phyloP scores from a whole-genome alignment of 2,113 vertebrate genomes.

The Peromyscus californicus region DNA sequence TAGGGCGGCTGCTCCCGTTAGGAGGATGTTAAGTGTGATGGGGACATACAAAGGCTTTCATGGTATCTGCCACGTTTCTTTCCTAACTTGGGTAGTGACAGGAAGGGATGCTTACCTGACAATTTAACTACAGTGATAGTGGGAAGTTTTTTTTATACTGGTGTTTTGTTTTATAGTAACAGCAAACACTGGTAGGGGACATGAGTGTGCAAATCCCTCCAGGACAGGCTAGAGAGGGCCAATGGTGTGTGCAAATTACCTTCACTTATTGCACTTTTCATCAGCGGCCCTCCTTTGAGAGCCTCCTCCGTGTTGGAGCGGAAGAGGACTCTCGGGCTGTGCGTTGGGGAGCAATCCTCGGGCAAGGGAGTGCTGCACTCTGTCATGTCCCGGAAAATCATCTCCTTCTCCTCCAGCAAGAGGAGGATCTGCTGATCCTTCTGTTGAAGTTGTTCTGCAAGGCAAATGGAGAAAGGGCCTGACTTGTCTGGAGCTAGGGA shows the following conservation, averaged over 20 bases:
- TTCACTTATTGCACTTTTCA: slow-evolving; percentile 95
- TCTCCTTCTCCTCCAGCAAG: slow-evolving; percentile 95
- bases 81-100: not conserved
- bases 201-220: not conserved
- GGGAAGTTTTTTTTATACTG: not conserved
- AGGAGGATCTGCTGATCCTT: slow-evolving; percentile 96
- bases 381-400: slow-evolving; percentile 94
- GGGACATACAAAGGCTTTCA: not conserved
- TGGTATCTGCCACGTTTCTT: not conserved
- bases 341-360: slow-evolving; percentile 84
- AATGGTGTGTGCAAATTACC: slow-evolving; percentile 84
- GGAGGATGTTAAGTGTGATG: not conserved
- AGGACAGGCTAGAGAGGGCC: not conserved
- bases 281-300: slow-evolving; percentile 92
- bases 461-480: not conserved
- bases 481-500: not conserved
- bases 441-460: slow-evolving; percentile 93
- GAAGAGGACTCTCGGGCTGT: slow-evolving; percentile 90
- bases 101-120: not conserved
- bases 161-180: not conserved
- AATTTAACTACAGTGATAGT: not conserved
- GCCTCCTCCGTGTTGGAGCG: slow-evolving; percentile 92
- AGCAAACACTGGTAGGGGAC: not conserved
- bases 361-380: slow-evolving; percentile 87
- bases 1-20: not conserved